A percentile compares a stretch with the other conserved stretches of the same genome.
These are phyloP conservation scores for Panagrolaimus sp. DNA, from an alignment of 1,140 invertebrate genomes.

Conservation along the genomic window DNA sequence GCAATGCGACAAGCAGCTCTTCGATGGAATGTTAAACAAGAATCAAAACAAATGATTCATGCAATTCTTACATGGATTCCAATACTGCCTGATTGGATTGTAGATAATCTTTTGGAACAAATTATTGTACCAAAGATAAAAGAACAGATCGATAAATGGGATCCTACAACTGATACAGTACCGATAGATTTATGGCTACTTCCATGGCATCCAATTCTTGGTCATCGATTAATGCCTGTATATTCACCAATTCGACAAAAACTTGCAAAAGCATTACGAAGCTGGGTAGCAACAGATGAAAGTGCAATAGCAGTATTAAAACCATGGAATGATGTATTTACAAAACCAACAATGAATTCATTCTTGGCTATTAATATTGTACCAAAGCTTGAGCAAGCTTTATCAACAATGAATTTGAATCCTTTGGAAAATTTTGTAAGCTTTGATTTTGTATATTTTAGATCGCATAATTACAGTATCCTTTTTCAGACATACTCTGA, in stretches of 20 bases:
- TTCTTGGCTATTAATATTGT: slow-evolving; percentile 51
- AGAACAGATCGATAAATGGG: slow-evolving; percentile 67
- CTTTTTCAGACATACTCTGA: slow-evolving; percentile 22
- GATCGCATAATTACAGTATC: not conserved
- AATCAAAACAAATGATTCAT: slow-evolving; percentile 68
- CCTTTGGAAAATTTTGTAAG: slow-evolving; percentile 14
- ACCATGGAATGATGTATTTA: slow-evolving; percentile 82
- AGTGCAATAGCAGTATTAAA: slow-evolving; percentile 83
- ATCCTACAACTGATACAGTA: slow-evolving; percentile 82
- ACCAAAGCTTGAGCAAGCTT: slow-evolving; percentile 42
- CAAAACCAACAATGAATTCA: slow-evolving; percentile 51
- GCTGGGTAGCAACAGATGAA: slow-evolving; percentile 67
- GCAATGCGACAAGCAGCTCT: slow-evolving; percentile 68
- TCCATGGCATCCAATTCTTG: slow-evolving; percentile 80
- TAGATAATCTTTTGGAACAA: slow-evolving; percentile 75
- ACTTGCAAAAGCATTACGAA: slow-evolving; percentile 74
- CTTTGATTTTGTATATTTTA: slow-evolving; percentile 5
- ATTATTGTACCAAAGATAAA: slow-evolving; percentile 59
- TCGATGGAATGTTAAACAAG: slow-evolving; percentile 60
- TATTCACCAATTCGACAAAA: slow-evolving; percentile 89
- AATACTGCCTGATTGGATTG: slow-evolving; percentile 74
- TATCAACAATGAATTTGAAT: slow-evolving; percentile 29
- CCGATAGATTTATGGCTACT: slow-evolving; percentile 93
- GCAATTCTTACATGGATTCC: slow-evolving; percentile 75
- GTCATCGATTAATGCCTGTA: slow-evolving; percentile 70